Base-by-base conservation (phyloP, 1,140 invertebrate species). In the Papilio machaon region DNA sequence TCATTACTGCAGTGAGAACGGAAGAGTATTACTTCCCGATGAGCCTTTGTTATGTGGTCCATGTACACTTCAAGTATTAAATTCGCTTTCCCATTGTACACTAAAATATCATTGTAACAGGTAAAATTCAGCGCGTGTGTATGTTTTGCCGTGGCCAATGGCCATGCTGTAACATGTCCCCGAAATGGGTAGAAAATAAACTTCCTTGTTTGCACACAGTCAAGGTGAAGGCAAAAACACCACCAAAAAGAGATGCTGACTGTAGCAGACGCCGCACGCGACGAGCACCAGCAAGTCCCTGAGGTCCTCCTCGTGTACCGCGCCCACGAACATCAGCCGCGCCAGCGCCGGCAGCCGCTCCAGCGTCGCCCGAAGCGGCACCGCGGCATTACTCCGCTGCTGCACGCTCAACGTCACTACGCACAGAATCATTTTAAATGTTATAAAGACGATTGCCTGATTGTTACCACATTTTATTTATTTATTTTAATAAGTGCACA, bases 391-490 rank as follows among this genome's bases (percentile, higher is more conserved):
- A 1, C 89, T 85, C 89, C 92, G 91, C 30, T 92, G 89, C 58
- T 92, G 91, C 8, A 92, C 87, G 49, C 91, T 91, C 2, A 92
- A 43, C 3, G 90, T 88, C 17, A 87, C 92, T 92, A 82, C 19
- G 85, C 83, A 60, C 46, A 9, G 79, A 54, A 17, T 43, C 38
- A 43, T 43, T 6, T 43, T 43, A 43, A 43, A 43, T 43, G 38
- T 43, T 43, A 43, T 43, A 43, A 43, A 43, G 4, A 43, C 4
- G 38, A 43, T 6, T 6, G 38, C 6, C 2, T 38, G 38, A 38
- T 43, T 43, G 38, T 43, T 43, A 43, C 38, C 38, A 43, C 38
- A 43, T 43, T 7, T 30, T 30, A 30, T 30, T 30, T 30, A 30
- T 30, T 30, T 30, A 30, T 30, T 30, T 30, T 30, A 30, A 30